phyloP scores from a whole-genome alignment of 1,140 invertebrate species.

The Microvelia longipes region DNA sequence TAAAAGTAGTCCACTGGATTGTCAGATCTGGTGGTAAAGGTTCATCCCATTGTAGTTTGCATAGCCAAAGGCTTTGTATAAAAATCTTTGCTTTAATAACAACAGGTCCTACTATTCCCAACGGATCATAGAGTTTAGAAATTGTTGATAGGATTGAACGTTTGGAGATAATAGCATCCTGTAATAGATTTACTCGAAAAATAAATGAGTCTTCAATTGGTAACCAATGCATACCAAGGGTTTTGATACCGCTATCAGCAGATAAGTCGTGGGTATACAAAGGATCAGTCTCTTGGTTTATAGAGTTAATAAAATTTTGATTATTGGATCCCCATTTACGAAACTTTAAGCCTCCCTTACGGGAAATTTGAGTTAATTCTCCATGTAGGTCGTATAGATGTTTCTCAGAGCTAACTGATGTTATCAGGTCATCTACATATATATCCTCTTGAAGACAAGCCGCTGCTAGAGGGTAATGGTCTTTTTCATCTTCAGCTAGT shows the following conservation, averaged over 20 bases:
- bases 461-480: neutral
- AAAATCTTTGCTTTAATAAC: constrained; percentile 29
- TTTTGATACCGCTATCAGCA: neutral
- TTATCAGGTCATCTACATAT: neutral
- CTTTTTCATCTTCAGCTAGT: neutral
- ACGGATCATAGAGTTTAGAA: constrained; percentile 25
- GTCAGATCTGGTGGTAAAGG: constrained; percentile 18
- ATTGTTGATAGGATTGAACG: constrained; percentile 22
- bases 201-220: neutral
- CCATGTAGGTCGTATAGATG: neutral
- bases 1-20: constrained; percentile 17
- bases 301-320: neutral
- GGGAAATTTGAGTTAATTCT: neutral
- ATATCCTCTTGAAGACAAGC: neutral
- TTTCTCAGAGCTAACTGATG: neutral
- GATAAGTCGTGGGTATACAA: neutral
- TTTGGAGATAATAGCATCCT: constrained; percentile 1
- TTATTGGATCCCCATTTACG: neutral
- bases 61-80: constrained; percentile 29
- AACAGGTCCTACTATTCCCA: constrained; percentile 28
- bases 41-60: constrained; percentile 28
- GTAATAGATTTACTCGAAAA: neutral
- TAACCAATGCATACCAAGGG: neutral
- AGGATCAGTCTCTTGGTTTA: neutral
- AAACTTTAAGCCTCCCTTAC: neutral